Evolutionary conservation across 2,888 invertebrate genomes (phyloP).

Genomic region (Ptilodon capucinus): DNA sequence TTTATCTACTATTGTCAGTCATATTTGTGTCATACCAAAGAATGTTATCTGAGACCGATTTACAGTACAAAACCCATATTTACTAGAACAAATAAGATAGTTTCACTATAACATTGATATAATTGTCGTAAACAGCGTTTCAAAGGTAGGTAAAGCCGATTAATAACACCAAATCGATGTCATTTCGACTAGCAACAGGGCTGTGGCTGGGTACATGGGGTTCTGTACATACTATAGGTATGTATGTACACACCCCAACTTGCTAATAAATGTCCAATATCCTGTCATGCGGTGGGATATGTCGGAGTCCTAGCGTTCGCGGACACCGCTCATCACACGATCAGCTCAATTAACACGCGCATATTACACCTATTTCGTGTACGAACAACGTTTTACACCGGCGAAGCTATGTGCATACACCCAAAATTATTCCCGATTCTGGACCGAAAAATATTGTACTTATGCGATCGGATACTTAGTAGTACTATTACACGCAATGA

Average conservation of each 20-base stretch:
- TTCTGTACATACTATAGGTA: slow-evolving; percentile 41
- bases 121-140: neutral
- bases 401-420: slow-evolving; percentile 50
- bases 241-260: slow-evolving; percentile 32
- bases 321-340: slow-evolving; percentile 36
- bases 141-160: slow-evolving; percentile 25
- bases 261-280: slow-evolving; percentile 39
- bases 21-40: slow-evolving; percentile 9
- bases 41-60: slow-evolving; percentile 4
- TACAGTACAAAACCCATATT: slow-evolving; percentile 9
- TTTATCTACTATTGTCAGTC: slow-evolving; percentile 7
- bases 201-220: slow-evolving; percentile 59
- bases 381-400: slow-evolving; percentile 46
- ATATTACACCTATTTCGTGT: slow-evolving; percentile 39
- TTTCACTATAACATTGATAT: neutral
- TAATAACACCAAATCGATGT: slow-evolving; percentile 63
- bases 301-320: slow-evolving; percentile 16
- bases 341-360: slow-evolving; percentile 37
- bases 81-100: slow-evolving; percentile 14
- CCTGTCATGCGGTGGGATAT: slow-evolving; percentile 25
- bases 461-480: slow-evolving; percentile 6
- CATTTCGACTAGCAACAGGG: slow-evolving; percentile 67
- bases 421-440: slow-evolving; percentile 27
- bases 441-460: slow-evolving; percentile 10
- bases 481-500: slow-evolving; percentile 17